Conservation (phyloP, 1,140 invertebrate species). For the Pantala flavescens region DNA sequence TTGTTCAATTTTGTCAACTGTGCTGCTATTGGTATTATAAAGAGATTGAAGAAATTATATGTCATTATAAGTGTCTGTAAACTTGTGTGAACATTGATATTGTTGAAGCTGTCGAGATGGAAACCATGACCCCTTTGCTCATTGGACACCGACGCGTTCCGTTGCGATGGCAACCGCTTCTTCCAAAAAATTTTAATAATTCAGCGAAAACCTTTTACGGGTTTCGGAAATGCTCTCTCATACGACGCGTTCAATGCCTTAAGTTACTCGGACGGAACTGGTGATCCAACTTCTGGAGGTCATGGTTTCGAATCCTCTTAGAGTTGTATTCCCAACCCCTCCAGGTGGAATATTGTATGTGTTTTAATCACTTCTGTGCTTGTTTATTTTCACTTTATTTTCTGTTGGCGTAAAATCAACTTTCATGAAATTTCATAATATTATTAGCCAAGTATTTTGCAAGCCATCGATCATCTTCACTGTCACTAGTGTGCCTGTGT, state of each 20-base stretch:
- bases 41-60: background rate
- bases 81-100: constrained; percentile 7
- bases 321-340: background rate
- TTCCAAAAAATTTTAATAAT: too few species aligned
- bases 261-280: background rate
- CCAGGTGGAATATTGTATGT: constrained; percentile 6
- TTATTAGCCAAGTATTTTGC: constrained; percentile 27
- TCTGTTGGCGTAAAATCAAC: constrained; percentile 29
- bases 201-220: too few species aligned
- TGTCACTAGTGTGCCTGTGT: constrained; percentile 15
- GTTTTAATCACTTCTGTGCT: constrained; percentile 9
- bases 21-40: constrained; percentile 7
- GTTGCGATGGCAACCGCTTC: background rate
- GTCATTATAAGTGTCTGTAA: constrained; percentile 10
- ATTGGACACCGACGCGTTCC: background rate
- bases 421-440: constrained; percentile 58
- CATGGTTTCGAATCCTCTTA: background rate
- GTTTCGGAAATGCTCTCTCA: too few species aligned
- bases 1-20: constrained; percentile 7
- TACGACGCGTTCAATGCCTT: too few species aligned
- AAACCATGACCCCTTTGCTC: background rate
- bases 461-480: constrained; percentile 13
- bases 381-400: constrained; percentile 11
- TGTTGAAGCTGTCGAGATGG: background rate
- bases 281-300: background rate